phyloP scores from a whole-genome alignment of 2,888 invertebrate genomes.

The Ormyrus thymus region DNA sequence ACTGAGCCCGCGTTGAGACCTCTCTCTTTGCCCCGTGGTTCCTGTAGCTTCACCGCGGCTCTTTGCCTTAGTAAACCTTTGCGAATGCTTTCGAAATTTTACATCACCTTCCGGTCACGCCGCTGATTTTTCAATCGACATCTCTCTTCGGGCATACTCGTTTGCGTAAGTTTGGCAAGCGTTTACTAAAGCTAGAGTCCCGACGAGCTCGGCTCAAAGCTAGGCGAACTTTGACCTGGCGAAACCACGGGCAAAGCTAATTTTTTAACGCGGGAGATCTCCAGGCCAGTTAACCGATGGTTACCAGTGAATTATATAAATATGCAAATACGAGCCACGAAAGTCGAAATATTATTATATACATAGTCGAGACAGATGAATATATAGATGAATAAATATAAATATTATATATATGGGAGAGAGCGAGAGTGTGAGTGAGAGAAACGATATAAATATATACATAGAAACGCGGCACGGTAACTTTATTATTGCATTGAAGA shows the following conservation, averaged over 20 bases:
- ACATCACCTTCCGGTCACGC: too few species aligned
- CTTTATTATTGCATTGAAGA: conserved; percentile 74
- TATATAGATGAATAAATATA: conserved; percentile 64
- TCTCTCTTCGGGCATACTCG: too few species aligned
- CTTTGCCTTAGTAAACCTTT: too few species aligned
- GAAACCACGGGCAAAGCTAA: conserved; percentile 1
- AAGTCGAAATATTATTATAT: conserved; percentile 40
- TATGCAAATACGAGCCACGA: conserved; percentile 63
- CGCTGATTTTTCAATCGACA: too few species aligned
- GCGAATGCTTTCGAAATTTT: too few species aligned
- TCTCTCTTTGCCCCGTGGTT: too few species aligned
- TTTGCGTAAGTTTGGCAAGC: too few species aligned
- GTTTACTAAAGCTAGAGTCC: too few species aligned
- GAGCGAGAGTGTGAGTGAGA: background rate
- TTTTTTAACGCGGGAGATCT: too few species aligned
- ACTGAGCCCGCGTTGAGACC: conserved; percentile 61
- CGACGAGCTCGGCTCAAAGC: too few species aligned
- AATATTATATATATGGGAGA: conserved; percentile 57
- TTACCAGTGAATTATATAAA: conserved; percentile 66
- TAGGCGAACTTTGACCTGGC: background rate
- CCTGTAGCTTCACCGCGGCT: too few species aligned
- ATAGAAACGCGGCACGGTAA: conserved; percentile 65
- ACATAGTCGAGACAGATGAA: conserved; percentile 45
- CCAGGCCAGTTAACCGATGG: conserved; percentile 59
- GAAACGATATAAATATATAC: conserved; percentile 65